phyloP scores from a whole-genome alignment of 2,113 vertebrate genomes.

The Bucco capensis region DNA sequence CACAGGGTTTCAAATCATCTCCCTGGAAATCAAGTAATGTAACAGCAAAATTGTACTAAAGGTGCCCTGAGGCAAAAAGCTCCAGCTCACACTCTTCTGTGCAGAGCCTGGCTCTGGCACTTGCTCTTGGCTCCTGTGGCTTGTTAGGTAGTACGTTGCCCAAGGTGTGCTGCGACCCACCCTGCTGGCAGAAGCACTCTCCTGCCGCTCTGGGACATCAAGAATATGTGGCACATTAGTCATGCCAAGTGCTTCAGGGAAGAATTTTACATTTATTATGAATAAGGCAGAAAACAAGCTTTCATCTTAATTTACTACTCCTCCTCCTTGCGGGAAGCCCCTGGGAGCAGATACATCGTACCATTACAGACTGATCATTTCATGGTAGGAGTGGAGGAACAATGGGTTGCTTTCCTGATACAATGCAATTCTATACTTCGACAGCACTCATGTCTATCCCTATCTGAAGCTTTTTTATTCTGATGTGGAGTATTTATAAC shows the following conservation, averaged over 20 bases:
- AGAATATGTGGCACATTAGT: constrained; percentile 17
- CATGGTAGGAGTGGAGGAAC: not conserved
- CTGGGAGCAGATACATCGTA: not conserved
- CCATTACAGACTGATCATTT: rapidly evolving
- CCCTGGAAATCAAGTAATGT: not conserved
- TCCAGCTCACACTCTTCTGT: rapidly evolving
- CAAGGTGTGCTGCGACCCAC: not conserved
- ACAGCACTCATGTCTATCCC: not conserved
- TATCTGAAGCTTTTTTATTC: not conserved
- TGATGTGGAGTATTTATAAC: rapidly evolving
- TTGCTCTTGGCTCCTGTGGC: not conserved
- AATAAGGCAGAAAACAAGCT: constrained; percentile 48
- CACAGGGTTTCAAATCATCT: not conserved
- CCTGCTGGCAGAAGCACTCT: not conserved
- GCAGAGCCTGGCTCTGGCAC: rapidly evolving
- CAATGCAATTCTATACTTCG: not conserved
- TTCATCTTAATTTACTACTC: not conserved
- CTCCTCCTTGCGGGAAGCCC: not conserved
- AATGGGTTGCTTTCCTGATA: rapidly evolving
- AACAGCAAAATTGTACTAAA: not conserved
- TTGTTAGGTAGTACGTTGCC: not conserved
- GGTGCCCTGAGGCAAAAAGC: not conserved
- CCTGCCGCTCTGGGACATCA: not conserved
- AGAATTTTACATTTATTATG: constrained; percentile 34
- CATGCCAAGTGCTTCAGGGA: constrained; percentile 7